Conservation (phyloP, 2,113 vertebrate genomes). For the Brachypodius melanocephalos region DNA sequence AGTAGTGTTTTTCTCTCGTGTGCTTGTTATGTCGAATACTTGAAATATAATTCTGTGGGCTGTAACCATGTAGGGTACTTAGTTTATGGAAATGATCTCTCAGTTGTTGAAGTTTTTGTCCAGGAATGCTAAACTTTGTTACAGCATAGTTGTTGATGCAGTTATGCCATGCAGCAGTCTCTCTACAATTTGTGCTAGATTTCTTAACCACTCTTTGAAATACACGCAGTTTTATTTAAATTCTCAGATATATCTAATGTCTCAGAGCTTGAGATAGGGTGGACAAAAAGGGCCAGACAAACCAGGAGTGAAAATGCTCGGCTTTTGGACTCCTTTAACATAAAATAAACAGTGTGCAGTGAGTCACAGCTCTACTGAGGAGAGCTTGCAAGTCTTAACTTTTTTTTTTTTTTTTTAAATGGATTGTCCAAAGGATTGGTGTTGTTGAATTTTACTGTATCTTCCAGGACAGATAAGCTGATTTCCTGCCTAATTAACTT, state of each 20-base stretch:
- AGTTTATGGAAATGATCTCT: neutral
- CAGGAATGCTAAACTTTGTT: neutral
- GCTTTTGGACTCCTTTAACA: neutral
- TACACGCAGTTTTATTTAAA: neutral
- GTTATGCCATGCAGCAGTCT: neutral
- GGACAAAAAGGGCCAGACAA: neutral
- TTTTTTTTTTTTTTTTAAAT: neutral
- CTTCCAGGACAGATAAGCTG: neutral
- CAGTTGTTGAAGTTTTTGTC: neutral
- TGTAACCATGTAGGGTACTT: neutral
- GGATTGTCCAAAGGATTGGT: neutral
- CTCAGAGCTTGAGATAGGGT: neutral
- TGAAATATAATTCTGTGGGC: neutral
- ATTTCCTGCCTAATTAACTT: neutral
- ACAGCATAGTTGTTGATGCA: neutral
- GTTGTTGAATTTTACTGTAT: neutral
- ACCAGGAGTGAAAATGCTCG: neutral
- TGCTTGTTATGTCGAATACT: neutral
- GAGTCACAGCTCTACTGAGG: neutral
- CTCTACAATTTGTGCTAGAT: neutral
- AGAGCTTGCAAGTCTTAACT: neutral
- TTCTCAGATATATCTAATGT: neutral
- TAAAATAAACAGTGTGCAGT: neutral
- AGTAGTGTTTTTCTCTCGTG: neutral
- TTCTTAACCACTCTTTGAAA: neutral